Percentiles rank a stretch among this genome's conserved stretches.
Conservation (phyloP, 92 coral and sea anemone genomes). For the Phymanthus crucifer region DNA sequence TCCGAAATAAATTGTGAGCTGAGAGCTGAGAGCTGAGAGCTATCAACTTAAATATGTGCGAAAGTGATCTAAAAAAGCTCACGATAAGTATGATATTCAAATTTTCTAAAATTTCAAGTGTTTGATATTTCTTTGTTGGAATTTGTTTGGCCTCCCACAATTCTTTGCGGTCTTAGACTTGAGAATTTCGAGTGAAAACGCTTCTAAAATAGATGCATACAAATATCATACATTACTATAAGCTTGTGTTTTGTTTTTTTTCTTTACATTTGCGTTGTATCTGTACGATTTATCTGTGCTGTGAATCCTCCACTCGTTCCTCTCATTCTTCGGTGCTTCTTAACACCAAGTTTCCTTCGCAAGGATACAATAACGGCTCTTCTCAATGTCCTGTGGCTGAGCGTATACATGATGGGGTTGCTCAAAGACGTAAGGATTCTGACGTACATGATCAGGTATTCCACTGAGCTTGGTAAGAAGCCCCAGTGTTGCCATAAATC, state of each 20-base stretch:
- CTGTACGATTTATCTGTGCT: slow-evolving; percentile 31
- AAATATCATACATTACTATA: background rate
- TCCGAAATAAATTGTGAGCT: too few species aligned
- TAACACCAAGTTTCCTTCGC: slow-evolving; percentile 17
- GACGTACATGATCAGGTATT: slow-evolving; percentile 32
- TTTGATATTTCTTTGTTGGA: too few species aligned
- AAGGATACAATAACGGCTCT: slow-evolving; percentile 33
- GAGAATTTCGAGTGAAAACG: too few species aligned
- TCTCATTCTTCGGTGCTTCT: slow-evolving; percentile 6
- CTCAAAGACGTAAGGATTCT: slow-evolving; percentile 36
- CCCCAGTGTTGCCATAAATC: slow-evolving; percentile 49
- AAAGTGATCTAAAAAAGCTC: too few species aligned
- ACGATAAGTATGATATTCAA: too few species aligned
- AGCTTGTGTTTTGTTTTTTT: background rate
- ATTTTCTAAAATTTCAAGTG: too few species aligned
- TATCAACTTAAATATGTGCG: too few species aligned
- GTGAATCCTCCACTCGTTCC: slow-evolving; percentile 29
- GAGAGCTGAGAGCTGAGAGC: too few species aligned
- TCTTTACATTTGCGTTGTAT: slow-evolving; percentile 26
- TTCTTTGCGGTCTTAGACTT: too few species aligned
- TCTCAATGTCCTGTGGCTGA: slow-evolving; percentile 40
- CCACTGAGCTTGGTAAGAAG: slow-evolving; percentile 13
- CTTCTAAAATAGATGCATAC: too few species aligned
- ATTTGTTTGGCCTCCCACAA: too few species aligned
- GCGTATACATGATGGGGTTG: slow-evolving; percentile 42